These are phyloP conservation scores for Amphimedon queenslandica DNA, from an alignment of 37 sponge, comb jelly and placozoan genomes.

Conservation along the genomic window DNA sequence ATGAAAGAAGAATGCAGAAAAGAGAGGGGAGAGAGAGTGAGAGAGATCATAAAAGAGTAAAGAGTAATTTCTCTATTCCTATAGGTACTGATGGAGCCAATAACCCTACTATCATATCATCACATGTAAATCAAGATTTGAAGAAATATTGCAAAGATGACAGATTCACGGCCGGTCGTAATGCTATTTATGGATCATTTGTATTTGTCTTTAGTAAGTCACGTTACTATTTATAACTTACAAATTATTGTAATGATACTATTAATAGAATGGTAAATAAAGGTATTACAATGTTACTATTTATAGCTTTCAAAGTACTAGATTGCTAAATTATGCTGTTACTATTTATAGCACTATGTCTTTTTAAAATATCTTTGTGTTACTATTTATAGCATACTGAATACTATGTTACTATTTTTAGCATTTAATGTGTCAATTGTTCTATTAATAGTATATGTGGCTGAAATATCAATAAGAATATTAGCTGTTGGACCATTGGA, in stretches of 20 bases:
- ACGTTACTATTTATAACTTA: not conserved
- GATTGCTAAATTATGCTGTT: too few relatives aligned
- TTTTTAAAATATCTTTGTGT: too few relatives aligned
- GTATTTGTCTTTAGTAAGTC: slow-evolving; percentile 27
- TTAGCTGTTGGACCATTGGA: slow-evolving; percentile 47
- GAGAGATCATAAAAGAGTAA: too few relatives aligned
- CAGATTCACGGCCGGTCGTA: slow-evolving; percentile 4
- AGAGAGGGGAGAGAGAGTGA: not conserved
- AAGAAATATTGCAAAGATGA: slow-evolving; percentile 1
- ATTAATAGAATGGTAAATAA: too few relatives aligned
- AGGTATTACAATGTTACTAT: too few relatives aligned
- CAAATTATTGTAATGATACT: too few relatives aligned
- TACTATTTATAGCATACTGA: too few relatives aligned
- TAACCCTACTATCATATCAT: not conserved
- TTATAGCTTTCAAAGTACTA: too few relatives aligned
- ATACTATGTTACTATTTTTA: too few relatives aligned
- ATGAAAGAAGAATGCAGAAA: not conserved
- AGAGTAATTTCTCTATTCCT: not conserved
- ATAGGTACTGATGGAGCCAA: slow-evolving; percentile 5
- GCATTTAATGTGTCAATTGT: not conserved
- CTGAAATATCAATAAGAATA: slow-evolving; percentile 61
- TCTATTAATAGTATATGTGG: slow-evolving; percentile 45
- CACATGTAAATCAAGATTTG: not conserved
- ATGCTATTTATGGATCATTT: slow-evolving; percentile 28
- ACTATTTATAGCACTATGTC: too few relatives aligned